Evolutionary conservation across 2,113 vertebrate genomes (phyloP).

Genomic region (Clarias macrocephalus): DNA sequence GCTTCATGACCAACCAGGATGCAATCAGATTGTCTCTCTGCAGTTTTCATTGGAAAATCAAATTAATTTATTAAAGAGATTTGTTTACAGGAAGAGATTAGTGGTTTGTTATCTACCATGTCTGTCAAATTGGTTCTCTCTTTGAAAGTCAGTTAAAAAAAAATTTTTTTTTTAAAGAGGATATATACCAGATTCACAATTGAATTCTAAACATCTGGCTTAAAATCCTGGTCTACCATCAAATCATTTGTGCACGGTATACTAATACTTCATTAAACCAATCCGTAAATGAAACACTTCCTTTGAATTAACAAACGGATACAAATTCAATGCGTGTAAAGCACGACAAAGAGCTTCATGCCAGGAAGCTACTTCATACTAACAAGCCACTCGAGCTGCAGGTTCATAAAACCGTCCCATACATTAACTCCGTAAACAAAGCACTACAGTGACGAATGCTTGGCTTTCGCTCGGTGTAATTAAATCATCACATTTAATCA

Average conservation of each 20-base stretch:
- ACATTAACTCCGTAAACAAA: slow-evolving; percentile 45
- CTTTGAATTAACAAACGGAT: neutral
- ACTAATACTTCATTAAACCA: neutral
- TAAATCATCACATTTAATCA: slow-evolving; percentile 46
- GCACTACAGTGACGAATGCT: slow-evolving; percentile 26
- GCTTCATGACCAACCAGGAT: neutral
- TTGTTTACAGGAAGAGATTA: neutral
- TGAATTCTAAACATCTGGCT: neutral
- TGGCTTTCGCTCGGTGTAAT: slow-evolving; percentile 18
- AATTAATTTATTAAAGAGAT: neutral
- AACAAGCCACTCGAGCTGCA: slow-evolving; percentile 12
- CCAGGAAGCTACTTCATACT: slow-evolving; percentile 16
- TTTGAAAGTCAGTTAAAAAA: neutral
- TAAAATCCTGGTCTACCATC: neutral
- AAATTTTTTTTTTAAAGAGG: neutral
- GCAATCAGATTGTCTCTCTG: neutral
- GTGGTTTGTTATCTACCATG: neutral
- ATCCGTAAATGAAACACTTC: slow-evolving; percentile 1
- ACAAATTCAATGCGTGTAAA: neutral
- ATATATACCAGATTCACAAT: neutral
- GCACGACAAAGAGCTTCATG: slow-evolving; percentile 2
- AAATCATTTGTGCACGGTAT: neutral
- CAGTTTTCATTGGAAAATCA: neutral
- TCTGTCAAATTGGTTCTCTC: neutral
- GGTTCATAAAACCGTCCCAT: slow-evolving; percentile 32